Evolutionary conservation across 2,797 vertebrate genomes (phyloP), one percentile per base, ranked within the genome.

Genomic region (Fistularia tabacaria): DNA sequence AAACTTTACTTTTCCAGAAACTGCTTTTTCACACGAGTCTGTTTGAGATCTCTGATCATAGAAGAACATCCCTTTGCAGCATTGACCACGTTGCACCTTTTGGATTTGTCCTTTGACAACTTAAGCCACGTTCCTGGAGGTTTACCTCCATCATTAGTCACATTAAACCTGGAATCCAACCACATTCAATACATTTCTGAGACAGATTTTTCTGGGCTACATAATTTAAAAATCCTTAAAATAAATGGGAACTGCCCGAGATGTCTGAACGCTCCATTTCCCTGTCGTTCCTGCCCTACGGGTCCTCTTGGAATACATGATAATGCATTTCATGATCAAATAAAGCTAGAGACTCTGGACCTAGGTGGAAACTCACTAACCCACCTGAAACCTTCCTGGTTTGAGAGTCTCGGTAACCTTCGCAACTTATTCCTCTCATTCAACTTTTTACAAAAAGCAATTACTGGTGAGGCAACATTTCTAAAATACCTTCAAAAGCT

Each of bases 211-310:
- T 62, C 11, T 9, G 74, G 77, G 14, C 81, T 99, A 51, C 0
- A 10, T 13, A 82, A 91, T 36, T 64, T 98, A 70, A 83, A 81
- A 73, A 25, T 68, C 54, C 93, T 98, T 2, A 81, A 90, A 54
- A 75, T 99, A 56, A 90, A 94, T 66, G 95, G 94, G n/a, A 99
- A 98, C 61, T 99, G 96, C 57, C 95, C 93, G 45, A 93, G 95
- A 57, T 99, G 97, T 81, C 81, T 88, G 43, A 93, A 93, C 51
- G 91, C 92, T 36, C 93, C 93, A 0, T 95, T 80, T 72, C 92
- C 93, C 7, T 98, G 97, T 67, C 70, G 60, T n/a, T 84, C 92
- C 0, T 98, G 97, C 61, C 49, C 62, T 45, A 88, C 91, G 1
- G 37, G 14, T 3, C 87, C 93, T 0, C 85, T 98, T 46, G 0